Conservation (phyloP, 2,888 invertebrate genomes). For the Nomada fabriciana region DNA sequence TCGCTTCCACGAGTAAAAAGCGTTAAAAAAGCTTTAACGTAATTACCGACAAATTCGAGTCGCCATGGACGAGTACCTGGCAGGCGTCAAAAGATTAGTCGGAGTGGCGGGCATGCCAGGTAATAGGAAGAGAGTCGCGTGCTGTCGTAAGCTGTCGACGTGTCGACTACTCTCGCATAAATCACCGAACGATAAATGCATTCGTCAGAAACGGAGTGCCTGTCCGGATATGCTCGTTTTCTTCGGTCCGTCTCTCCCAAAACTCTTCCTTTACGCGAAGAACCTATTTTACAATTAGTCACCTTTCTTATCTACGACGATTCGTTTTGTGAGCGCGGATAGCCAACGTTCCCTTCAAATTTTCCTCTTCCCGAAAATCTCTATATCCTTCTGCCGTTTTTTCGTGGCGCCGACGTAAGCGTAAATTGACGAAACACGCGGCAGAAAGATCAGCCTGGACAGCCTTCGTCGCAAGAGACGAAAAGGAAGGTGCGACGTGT, state of each 20-base stretch:
- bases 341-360: no score
- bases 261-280: no score
- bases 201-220: conserved; percentile 40
- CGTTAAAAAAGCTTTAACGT: conserved; percentile 69
- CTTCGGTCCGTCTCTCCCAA: no score
- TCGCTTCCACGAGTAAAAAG: conserved; percentile 60
- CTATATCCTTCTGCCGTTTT: conserved; percentile 36
- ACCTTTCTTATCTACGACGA: no score
- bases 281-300: no score
- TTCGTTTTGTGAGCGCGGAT: no score
- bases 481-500: conserved; percentile 35
- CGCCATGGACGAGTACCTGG: conserved; percentile 62
- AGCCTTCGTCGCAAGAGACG: neutral
- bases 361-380: no score
- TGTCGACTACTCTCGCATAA: conserved; percentile 55
- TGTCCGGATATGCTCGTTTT: neutral
- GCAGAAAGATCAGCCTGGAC: conserved; percentile 3
- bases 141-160: conserved; percentile 59
- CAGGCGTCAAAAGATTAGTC: conserved; percentile 63
- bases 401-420: conserved; percentile 62
- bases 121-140: conserved; percentile 48
- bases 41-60: conserved; percentile 72
- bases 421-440: conserved; percentile 64
- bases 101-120: conserved; percentile 54
- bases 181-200: conserved; percentile 58